Evolutionary conservation across 2,797 vertebrate genomes (phyloP).

Genomic region (Coendou prehensilis): DNA sequence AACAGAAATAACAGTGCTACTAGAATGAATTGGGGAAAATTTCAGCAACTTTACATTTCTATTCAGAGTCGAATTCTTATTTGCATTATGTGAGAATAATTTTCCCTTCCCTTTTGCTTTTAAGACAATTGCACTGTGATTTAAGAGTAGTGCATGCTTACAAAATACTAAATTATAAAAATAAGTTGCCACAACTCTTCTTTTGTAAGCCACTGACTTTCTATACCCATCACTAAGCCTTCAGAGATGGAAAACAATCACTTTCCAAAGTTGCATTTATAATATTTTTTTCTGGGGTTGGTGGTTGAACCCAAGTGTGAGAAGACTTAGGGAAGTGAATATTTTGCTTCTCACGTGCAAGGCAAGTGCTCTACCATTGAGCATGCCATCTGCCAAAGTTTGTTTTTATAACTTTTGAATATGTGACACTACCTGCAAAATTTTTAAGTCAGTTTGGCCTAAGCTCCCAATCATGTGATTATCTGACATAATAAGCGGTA

Average conservation of each 20-base stretch:
- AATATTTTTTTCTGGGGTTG: not conserved
- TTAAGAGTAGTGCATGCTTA: not conserved
- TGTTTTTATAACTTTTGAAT: not conserved
- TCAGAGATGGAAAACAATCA: not conserved
- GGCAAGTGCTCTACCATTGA: not conserved
- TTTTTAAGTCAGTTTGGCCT: not conserved
- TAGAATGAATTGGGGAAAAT: constrained; percentile 1
- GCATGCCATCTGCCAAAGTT: not conserved
- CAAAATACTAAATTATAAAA: not conserved
- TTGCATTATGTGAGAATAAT: not conserved
- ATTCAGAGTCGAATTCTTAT: not conserved
- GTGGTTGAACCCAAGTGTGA: not conserved
- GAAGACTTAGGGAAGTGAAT: not conserved
- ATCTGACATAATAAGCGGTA: not conserved
- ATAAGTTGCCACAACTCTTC: not conserved
- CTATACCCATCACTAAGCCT: not conserved
- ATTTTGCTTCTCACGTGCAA: not conserved
- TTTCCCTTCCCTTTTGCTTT: not conserved
- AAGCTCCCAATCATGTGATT: not conserved
- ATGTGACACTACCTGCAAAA: not conserved
- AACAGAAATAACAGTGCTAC: not conserved
- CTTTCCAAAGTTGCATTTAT: not conserved
- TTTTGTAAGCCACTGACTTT: not conserved
- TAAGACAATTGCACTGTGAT: not conserved
- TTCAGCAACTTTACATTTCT: constrained; percentile 18